phyloP scores from a whole-genome alignment of 2,113 vertebrate species.

The Mellivora capensis region DNA sequence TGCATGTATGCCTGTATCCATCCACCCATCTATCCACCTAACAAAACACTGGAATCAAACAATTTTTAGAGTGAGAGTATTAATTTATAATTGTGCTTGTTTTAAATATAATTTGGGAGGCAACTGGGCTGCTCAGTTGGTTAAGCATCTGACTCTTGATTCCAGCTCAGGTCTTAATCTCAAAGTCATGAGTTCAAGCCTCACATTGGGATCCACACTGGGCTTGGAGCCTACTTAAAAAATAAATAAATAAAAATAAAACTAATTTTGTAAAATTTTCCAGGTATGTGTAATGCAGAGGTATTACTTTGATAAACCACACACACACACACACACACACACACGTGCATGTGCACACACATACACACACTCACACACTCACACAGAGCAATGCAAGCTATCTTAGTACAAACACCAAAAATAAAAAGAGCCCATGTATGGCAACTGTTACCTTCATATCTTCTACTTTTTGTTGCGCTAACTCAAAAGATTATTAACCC shows the following conservation, averaged over 20 bases:
- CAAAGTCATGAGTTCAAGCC: background rate
- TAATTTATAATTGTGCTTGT: background rate
- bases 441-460: fast-evolving
- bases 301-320: background rate
- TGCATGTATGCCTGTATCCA: background rate
- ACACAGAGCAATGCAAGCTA: fast-evolving
- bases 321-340: too few species aligned
- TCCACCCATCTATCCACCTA: background rate
- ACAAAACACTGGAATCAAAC: background rate
- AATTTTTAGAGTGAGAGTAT: background rate
- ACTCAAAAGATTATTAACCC: background rate
- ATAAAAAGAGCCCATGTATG: fast-evolving
- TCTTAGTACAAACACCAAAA: background rate
- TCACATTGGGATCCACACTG: background rate
- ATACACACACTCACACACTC: background rate
- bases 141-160: background rate
- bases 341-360: too few species aligned
- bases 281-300: background rate
- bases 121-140: background rate
- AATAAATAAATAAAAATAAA: background rate
- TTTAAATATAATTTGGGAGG: background rate
- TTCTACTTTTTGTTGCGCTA: background rate
- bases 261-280: background rate
- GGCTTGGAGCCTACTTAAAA: background rate
- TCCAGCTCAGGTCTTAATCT: background rate